Evolutionary conservation across 2,888 invertebrate species (phyloP), one percentile per base, ranked within the genome.

Genomic region (Lissocephala sabroskyi): DNA sequence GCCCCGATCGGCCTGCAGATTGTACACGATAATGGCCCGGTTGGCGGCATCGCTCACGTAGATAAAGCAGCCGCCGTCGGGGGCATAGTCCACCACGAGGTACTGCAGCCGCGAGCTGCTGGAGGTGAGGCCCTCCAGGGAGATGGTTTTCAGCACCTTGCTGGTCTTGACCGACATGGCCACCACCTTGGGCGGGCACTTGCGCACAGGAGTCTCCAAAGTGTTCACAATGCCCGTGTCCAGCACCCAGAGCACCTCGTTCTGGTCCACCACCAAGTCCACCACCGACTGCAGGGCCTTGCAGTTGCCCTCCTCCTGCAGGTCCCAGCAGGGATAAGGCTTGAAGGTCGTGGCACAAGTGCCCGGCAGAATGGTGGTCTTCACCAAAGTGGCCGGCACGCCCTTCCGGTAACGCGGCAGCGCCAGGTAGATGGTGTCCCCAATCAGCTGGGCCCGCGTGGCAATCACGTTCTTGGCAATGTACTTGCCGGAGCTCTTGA

Each of bases 151-250:
- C 3, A 90, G 85, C 10, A 91, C 82, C 82, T 90, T 89, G 40
- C 87, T 87, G 6, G 87, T 87, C 45, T 87, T 86, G 2, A 88
- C 84, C 55, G 86, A 88, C 67, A 91, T 86, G 18, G 88, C 89
- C 1, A 91, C 86, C 26, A 92, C 88, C 79, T 92, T 92, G 0
- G 92, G 91, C 0, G 89, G 86, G 65, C 91, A 91, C 9, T 88
- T 87, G 45, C 89, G 87, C 3, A 88, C 85, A 0, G 92, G 91
- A 1, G 86, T 85, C 50, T 89, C 88, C 47, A 92, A 67, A 0
- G 90, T 89, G 59, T 92, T 90, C 0, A 91, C 87, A 36, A 91
- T 87, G 10, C 93, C 93, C 9, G 87, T 87, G 74, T 93, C 92
- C 53, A 93, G 82, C 0, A 89, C 87, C 93, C 93, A 93, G 6